phyloP scores from a whole-genome alignment of 2,113 vertebrate genomes.

The Helogale parvula region DNA sequence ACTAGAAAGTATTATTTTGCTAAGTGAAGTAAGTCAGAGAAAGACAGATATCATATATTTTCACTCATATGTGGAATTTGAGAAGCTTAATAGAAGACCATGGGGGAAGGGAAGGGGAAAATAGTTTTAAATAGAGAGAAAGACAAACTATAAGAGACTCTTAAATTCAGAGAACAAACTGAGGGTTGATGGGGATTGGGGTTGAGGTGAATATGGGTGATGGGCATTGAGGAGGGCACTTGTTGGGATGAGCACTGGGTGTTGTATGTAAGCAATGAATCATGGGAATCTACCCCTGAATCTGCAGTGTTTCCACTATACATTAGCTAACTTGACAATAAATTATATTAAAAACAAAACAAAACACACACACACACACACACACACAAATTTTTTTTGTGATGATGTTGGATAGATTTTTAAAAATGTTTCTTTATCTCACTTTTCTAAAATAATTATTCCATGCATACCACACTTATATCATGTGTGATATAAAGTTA shows the following conservation, averaged over 20 bases:
- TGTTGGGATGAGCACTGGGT: neutral
- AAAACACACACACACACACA: no score
- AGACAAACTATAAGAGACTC: neutral
- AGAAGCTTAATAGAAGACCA: neutral
- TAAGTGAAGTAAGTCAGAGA: neutral
- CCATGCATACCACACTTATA: neutral
- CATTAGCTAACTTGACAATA: no score
- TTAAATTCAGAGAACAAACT: neutral
- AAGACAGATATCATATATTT: neutral
- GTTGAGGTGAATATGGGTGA: neutral
- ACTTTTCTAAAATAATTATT: slow-evolving; percentile 31
- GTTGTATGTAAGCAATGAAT: neutral
- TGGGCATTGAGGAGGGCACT: neutral
- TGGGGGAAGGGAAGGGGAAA: neutral
- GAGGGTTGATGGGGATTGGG: neutral
- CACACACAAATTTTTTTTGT: neutral
- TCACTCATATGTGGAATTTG: neutral
- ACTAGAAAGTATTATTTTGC: neutral
- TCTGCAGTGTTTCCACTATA: no score
- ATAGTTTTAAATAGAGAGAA: neutral
- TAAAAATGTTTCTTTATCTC: neutral
- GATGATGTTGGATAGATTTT: neutral
- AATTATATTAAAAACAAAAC: no score
- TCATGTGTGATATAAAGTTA: neutral
- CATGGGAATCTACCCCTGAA: neutral